Percentiles rank a stretch among this genome's conserved stretches.
Conservation (phyloP, 2,113 vertebrate genomes). For the Psophia crepitans region DNA sequence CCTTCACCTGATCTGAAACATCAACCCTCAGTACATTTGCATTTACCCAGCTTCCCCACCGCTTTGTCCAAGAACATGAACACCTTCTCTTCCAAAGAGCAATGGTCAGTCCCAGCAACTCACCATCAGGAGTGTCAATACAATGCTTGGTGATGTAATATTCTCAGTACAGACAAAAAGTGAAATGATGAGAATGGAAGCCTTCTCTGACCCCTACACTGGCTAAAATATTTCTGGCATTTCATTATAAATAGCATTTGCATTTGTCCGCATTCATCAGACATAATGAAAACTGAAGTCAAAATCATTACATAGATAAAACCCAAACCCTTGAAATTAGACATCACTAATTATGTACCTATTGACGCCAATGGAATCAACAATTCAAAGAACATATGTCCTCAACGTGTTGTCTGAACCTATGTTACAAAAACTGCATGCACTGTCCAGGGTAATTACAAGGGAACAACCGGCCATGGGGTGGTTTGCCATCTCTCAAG, state of each 20-base stretch:
- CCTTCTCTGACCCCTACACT: not conserved
- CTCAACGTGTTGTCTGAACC: not conserved
- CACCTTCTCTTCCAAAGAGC: not conserved
- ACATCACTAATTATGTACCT: not conserved
- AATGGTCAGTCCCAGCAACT: not conserved
- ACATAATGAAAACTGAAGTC: not conserved
- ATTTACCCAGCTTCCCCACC: not conserved
- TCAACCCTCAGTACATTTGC: not conserved
- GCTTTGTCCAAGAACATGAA: not conserved
- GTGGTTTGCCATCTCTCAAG: not conserved
- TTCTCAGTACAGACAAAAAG: not conserved
- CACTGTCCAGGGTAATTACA: not conserved
- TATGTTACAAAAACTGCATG: not conserved
- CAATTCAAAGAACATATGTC: not conserved
- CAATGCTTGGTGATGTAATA: not conserved
- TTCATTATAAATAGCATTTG: not conserved
- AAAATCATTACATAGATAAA: not conserved
- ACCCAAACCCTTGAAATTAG: not conserved
- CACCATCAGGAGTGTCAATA: not conserved
- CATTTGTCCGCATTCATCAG: not conserved
- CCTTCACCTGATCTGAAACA: not conserved
- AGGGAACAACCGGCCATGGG: not conserved
- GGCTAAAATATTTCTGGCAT: not conserved
- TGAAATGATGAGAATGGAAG: not conserved
- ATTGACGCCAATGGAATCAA: not conserved